Base-by-base conservation (phyloP, 2,888 invertebrate genomes). In the Athalia rosae region DNA sequence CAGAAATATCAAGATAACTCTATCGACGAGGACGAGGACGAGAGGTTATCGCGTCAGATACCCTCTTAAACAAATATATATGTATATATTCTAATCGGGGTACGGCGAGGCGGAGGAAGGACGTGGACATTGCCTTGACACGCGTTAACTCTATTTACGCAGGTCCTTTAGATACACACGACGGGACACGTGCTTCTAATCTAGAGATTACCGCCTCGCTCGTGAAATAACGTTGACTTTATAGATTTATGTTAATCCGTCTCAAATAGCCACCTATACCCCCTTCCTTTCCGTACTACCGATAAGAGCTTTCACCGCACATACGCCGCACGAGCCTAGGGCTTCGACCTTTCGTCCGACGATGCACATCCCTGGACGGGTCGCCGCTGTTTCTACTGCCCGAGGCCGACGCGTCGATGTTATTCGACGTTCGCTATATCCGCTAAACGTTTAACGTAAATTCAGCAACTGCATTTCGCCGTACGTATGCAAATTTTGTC, bases 121-220 rank as follows among this genome's bases (percentile, higher is more conserved):
- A 67, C 13, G 48, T n/a, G 48, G 53, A 67, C 67, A 67, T 50
- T 56, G 63, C 28, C 61, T 58, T 76, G 69, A 77, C 80, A 78
- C 77, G 78, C 78, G 76, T 77, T 77, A 64, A 79, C 79, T 74
- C 78, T 82, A 81, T 83, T 80, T 81, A 82, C 80, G 82, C 74
- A 80, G 82, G 80, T 82, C 80, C 81, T 82, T 80, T 82, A 79
- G 79, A 71, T 78, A 78, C 80, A 74, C 62, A 62, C 47, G 61
- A 61, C 78, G 78, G 77, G 76, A 81, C 85, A 81, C 82, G 82
- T 82, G 82, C 81, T 82, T 83, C 83, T 84, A 84, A 86, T 87
- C 87, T 78, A 67, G 73, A 81, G 85, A 86, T 86, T 85, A 85
- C 84, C 80, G 77, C 74, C 81, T 83, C 82, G 80, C 81, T 82